Percentiles rank a stretch among this genome's conserved stretches.
Evolutionary conservation across 2,113 vertebrate species (phyloP).

Genomic region (Tangachromis dhanisi): DNA sequence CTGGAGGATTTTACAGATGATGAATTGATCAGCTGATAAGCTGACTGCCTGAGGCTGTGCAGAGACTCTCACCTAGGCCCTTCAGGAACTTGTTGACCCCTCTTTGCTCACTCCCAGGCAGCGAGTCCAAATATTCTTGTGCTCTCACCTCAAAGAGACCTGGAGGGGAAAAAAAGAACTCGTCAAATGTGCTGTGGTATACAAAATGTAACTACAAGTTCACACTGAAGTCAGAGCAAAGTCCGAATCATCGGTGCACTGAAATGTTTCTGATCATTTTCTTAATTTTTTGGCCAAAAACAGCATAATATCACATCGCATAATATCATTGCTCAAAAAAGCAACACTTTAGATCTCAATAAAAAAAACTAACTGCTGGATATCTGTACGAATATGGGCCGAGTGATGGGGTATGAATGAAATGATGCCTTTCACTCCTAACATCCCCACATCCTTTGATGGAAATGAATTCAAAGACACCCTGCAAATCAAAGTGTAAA

Average conservation of each 20-base stretch:
- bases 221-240: not conserved
- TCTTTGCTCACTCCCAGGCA: slow-evolving; percentile 86
- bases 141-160: slow-evolving; percentile 92
- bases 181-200: not conserved
- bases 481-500: not conserved
- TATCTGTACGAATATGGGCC: not conserved
- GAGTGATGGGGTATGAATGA: not conserved
- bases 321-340: not conserved
- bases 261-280: not conserved
- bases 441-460: not conserved
- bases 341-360: not conserved
- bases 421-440: not conserved
- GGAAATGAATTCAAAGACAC: not conserved
- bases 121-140: slow-evolving; percentile 90
- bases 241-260: not conserved
- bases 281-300: not conserved
- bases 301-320: not conserved
- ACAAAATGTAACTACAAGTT: not conserved
- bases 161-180: slow-evolving; percentile 23
- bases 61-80: slow-evolving; percentile 79
- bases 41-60: not conserved
- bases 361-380: not conserved
- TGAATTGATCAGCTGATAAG: not conserved
- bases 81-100: slow-evolving; percentile 94
- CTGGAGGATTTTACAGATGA: not conserved